Conservation (phyloP, 2,888 invertebrate species). For the Cantharis lateralis region DNA sequence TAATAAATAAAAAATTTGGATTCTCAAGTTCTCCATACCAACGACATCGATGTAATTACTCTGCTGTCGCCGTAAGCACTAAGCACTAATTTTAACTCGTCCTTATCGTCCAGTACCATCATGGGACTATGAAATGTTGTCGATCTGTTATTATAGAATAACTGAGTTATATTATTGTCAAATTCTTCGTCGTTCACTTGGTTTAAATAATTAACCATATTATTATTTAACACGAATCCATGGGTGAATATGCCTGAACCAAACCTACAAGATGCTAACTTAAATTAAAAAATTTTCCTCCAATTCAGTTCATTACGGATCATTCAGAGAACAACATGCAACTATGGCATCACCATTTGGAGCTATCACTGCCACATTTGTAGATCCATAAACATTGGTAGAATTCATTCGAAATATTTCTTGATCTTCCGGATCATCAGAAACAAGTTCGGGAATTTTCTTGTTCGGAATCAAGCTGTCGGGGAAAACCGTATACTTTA, state of each 20-base stretch:
- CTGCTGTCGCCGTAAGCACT: neutral
- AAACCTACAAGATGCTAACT: neutral
- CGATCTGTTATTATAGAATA: neutral
- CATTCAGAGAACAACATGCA: slow-evolving; percentile 67
- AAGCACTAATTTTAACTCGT: neutral
- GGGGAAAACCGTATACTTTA: slow-evolving; percentile 56
- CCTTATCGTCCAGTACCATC: neutral
- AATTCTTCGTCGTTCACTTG: neutral
- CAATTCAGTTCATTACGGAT: slow-evolving; percentile 58
- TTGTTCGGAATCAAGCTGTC: neutral
- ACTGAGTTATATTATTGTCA: neutral
- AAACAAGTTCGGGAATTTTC: neutral
- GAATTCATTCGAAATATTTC: slow-evolving; percentile 63
- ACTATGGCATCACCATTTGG: slow-evolving; percentile 87
- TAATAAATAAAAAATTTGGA: neutral
- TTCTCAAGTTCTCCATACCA: neutral
- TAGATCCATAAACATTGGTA: slow-evolving; percentile 80
- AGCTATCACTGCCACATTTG: slow-evolving; percentile 82
- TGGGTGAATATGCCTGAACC: neutral
- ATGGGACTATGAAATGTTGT: slow-evolving; percentile 44
- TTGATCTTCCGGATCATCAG: slow-evolving; percentile 51
- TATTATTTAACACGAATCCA: neutral
- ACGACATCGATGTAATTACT: neutral
- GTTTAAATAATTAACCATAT: neutral
- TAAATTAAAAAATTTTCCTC: neutral